Conservation (phyloP, 2,888 invertebrate species). For the Caenorhabditis sulstoni region DNA sequence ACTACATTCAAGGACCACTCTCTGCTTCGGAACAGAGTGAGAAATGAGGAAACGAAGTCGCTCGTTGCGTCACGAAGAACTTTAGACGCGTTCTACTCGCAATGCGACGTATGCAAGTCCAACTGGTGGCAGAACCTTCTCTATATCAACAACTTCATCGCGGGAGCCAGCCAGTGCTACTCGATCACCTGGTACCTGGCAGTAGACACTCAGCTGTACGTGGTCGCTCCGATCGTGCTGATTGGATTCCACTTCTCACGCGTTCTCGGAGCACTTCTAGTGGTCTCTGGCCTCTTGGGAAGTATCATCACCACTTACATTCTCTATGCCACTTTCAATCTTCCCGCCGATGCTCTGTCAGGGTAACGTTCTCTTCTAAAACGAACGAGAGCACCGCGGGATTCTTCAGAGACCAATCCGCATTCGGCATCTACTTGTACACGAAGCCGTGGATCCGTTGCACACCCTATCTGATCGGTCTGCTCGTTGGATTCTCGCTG, state of each 20-base stretch:
- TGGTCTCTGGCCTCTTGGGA: conserved; percentile 7
- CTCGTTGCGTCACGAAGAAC: too few relatives aligned
- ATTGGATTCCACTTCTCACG: conserved; percentile 37
- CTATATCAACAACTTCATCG: conserved; percentile 69
- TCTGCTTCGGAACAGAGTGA: conserved; percentile 37
- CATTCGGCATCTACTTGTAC: conserved; percentile 26
- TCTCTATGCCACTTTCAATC: conserved; percentile 14
- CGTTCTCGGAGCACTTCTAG: conserved; percentile 12
- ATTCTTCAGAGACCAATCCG: not conserved
- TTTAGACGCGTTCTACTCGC: conserved; percentile 28
- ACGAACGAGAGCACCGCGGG: not conserved
- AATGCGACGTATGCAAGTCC: conserved; percentile 55
- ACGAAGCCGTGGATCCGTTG: conserved; percentile 76
- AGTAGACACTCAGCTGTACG: conserved; percentile 58
- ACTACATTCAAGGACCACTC: conserved; percentile 48
- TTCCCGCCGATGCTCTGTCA: conserved; percentile 22
- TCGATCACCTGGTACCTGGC: conserved; percentile 61
- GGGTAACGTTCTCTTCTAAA: not conserved
- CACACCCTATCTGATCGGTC: conserved; percentile 81
- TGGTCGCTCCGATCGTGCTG: conserved; percentile 49
- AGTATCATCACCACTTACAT: conserved; percentile 12
- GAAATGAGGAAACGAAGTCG: not conserved
- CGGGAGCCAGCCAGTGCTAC: conserved; percentile 39
- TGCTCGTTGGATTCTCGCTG: conserved; percentile 80
- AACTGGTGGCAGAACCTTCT: conserved; percentile 69